Conservation (phyloP, 2,888 invertebrate genomes). For the Aleiodes leptofemur region DNA sequence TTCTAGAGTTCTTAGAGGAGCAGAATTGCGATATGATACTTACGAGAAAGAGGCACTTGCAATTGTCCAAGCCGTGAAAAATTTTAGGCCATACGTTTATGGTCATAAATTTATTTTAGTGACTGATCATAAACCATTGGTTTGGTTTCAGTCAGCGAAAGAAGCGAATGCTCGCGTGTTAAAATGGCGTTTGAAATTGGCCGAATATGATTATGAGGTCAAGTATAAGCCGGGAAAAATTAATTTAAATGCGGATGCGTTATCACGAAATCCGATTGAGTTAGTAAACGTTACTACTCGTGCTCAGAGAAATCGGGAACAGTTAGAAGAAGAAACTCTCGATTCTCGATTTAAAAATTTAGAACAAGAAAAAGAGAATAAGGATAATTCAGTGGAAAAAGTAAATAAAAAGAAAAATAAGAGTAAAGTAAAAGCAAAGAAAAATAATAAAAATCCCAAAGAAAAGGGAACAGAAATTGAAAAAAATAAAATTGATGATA, state of each 20-base stretch:
- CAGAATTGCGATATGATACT: background rate
- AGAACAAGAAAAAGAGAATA: background rate
- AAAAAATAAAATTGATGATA: no score
- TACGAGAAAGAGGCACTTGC: slow-evolving; percentile 23
- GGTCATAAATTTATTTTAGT: background rate
- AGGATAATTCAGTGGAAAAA: no score
- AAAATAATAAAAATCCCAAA: background rate
- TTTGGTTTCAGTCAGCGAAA: no score
- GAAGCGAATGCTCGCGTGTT: background rate
- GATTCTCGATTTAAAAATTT: background rate
- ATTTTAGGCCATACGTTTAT: slow-evolving; percentile 6
- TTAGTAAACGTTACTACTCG: no score
- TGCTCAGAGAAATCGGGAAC: background rate
- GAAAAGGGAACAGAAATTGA: background rate
- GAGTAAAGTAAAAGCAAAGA: no score
- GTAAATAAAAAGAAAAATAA: no score
- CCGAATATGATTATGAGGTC: slow-evolving; percentile 9
- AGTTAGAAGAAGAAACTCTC: slow-evolving; percentile 38
- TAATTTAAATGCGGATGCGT: background rate
- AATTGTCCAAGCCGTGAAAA: slow-evolving; percentile 3
- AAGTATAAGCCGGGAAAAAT: slow-evolving; percentile 41
- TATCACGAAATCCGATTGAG: no score
- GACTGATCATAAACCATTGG: no score
- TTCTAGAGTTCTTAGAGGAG: background rate
- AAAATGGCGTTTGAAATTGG: slow-evolving; percentile 17